These are phyloP conservation scores for Cataglyphis albicans DNA, from an alignment of 2,888 invertebrate species.

Conservation along the genomic window DNA sequence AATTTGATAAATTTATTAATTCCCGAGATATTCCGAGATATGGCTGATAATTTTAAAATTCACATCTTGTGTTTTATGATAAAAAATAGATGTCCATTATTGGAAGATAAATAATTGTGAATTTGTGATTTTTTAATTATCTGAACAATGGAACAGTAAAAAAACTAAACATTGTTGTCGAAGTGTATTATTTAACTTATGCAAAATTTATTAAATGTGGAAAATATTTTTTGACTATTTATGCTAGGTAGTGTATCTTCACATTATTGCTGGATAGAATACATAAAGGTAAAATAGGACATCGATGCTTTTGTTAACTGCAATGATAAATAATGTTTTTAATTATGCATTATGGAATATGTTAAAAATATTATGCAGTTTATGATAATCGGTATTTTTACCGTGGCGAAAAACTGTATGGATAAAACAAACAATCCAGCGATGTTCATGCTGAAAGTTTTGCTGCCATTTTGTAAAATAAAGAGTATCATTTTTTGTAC, in stretches of 20 bases:
- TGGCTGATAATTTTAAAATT: no score
- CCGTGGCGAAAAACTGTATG: conserved; percentile 10
- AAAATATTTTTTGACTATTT: neutral
- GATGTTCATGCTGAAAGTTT: neutral
- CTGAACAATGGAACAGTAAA: no score
- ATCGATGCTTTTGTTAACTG: conserved; percentile 3
- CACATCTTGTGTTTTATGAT: no score
- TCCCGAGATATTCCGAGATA: no score
- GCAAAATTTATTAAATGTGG: no score
- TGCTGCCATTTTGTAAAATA: neutral
- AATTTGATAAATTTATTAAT: no score
- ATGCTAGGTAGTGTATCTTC: neutral
- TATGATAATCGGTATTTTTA: neutral
- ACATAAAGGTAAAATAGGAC: neutral
- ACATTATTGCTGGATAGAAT: neutral
- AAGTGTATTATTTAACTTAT: no score
- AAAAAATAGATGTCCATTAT: no score
- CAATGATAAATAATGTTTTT: neutral
- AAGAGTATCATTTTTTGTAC: conserved; percentile 10
- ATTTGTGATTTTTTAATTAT: no score
- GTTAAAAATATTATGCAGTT: neutral
- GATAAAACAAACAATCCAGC: neutral
- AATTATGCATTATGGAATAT: no score
- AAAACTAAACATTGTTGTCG: no score
- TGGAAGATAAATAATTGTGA: no score